These are phyloP conservation scores for Albula glossodonta DNA, from an alignment of 2,113 vertebrate species.

Conservation along the genomic window DNA sequence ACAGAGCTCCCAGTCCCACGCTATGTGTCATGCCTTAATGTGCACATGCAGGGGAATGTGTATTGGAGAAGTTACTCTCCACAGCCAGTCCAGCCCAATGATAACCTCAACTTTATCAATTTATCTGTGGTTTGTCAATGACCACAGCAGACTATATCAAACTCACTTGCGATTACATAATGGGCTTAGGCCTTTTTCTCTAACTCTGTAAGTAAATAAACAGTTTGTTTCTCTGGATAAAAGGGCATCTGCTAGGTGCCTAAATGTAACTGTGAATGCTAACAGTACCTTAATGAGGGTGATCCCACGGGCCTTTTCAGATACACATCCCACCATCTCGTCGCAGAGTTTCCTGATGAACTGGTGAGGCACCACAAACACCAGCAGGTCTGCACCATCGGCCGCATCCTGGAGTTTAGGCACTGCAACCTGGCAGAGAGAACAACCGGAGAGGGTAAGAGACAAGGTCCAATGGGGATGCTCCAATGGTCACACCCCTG, in stretches of 20 bases:
- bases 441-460: background rate
- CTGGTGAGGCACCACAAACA: slow-evolving; percentile 92
- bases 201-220: background rate
- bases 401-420: slow-evolving; percentile 79
- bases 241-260: background rate
- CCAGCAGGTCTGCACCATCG: slow-evolving; percentile 81
- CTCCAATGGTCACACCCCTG: background rate
- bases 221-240: no score
- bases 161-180: background rate
- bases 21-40: background rate
- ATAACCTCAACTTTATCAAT: no score
- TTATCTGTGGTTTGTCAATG: no score
- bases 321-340: slow-evolving; percentile 78
- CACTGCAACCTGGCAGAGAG: slow-evolving; percentile 75
- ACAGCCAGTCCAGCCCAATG: no score
- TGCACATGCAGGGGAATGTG: no score
- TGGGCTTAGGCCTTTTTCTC: background rate
- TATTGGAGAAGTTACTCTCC: no score
- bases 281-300: slow-evolving; percentile 86
- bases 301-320: slow-evolving; percentile 80
- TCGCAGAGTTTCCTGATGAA: slow-evolving; percentile 87
- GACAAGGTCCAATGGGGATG: background rate
- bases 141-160: background rate
- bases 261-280: background rate
- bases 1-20: background rate